phyloP scores from a whole-genome alignment of 2,888 invertebrate species.

The Drosophila seclusa region DNA sequence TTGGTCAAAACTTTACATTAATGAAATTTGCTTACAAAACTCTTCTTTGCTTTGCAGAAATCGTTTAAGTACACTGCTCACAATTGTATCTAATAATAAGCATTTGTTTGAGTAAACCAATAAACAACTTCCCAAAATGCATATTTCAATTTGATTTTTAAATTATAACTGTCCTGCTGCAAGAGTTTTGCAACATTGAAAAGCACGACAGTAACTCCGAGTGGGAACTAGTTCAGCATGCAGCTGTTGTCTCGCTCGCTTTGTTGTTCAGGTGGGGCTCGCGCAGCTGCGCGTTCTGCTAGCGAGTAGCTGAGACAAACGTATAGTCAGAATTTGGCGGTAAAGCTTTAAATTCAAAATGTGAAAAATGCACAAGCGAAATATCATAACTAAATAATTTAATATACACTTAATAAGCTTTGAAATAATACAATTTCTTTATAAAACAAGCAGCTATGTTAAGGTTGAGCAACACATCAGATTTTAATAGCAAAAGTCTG shows the following conservation, averaged over 20 bases:
- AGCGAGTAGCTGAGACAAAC: slow-evolving; percentile 26
- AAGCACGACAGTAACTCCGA: not conserved
- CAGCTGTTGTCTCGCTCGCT: slow-evolving; percentile 20
- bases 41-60: slow-evolving; percentile 52
- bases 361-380: not conserved
- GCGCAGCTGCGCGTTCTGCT: not conserved
- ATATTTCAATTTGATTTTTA: slow-evolving; percentile 6
- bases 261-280: not conserved
- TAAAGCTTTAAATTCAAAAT: slow-evolving; percentile 21
- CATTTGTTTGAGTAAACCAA: slow-evolving; percentile 13
- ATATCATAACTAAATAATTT: not conserved
- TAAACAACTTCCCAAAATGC: slow-evolving; percentile 1
- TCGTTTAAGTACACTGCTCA: slow-evolving; percentile 43
- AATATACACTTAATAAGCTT: not conserved
- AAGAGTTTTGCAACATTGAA: slow-evolving; percentile 30
- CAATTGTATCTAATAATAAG: not conserved
- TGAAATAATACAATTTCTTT: not conserved
- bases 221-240: slow-evolving; percentile 12
- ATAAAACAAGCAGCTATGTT: not conserved
- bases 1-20: not conserved
- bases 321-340: slow-evolving; percentile 17
- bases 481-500: not conserved
- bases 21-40: not conserved
- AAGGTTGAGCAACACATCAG: not conserved
- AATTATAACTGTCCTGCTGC: slow-evolving; percentile 16